These are phyloP conservation scores for Geothlypis trichas DNA, from an alignment of 2,113 vertebrate species.

Conservation along the genomic window DNA sequence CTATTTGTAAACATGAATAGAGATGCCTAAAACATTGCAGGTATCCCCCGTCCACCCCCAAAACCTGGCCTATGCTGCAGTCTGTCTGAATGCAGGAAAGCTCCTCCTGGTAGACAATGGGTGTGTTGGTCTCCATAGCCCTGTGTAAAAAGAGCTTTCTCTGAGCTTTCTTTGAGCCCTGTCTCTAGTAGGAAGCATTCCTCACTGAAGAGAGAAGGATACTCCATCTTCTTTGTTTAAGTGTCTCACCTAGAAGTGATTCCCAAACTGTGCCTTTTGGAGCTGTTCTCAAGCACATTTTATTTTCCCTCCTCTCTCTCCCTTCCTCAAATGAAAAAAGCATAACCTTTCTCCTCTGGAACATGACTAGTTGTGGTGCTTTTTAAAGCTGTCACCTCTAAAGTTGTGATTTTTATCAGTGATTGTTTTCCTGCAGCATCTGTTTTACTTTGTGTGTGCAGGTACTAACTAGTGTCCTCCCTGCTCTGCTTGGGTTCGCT, in stretches of 20 bases:
- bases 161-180: not conserved
- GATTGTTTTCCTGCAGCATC: not conserved
- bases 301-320: not conserved
- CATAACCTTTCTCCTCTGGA: not conserved
- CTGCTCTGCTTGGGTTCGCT: not conserved
- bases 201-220: not conserved
- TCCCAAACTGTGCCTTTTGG: not conserved
- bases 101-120: not conserved
- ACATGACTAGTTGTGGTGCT: not conserved
- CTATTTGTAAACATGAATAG: not conserved
- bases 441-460: not conserved
- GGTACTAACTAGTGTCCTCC: not conserved
- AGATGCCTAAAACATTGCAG: not conserved
- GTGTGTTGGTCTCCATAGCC: not conserved
- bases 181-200: not conserved
- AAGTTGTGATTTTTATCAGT: not conserved
- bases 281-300: not conserved
- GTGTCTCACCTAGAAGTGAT: not conserved
- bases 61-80: not conserved
- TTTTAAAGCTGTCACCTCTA: not conserved
- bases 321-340: not conserved
- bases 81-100: not conserved
- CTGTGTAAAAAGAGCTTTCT: not conserved
- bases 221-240: slow-evolving; percentile 31
- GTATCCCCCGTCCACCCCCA: rapidly evolving